These are phyloP conservation scores for Pygocentrus nattereri DNA, from an alignment of 2,797 vertebrate genomes.

Conservation along the genomic window DNA sequence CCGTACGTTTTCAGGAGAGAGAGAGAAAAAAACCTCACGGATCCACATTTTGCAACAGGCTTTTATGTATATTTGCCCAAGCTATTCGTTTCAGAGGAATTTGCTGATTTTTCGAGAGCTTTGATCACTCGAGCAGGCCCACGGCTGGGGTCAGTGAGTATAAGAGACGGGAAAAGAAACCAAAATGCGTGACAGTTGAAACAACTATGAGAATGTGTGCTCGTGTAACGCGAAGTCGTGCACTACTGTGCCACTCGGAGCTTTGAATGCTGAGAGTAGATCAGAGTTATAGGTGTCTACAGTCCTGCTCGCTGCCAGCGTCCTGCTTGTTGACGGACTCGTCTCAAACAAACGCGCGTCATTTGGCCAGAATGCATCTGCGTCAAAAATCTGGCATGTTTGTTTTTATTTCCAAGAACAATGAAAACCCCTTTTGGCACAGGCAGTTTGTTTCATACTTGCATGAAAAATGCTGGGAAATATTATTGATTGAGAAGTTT, in stretches of 20 bases:
- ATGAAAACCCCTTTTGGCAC: conserved; percentile 36
- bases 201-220: neutral
- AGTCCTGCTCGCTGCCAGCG: neutral
- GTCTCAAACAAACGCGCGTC: neutral
- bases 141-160: neutral
- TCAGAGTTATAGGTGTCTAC: neutral
- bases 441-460: conserved; percentile 32
- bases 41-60: neutral
- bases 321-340: neutral
- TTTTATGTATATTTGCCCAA: neutral
- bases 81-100: neutral
- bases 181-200: neutral
- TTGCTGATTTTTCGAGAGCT: neutral
- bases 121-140: neutral
- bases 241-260: neutral
- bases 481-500: conserved; percentile 35
- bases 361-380: neutral
- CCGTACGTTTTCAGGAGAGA: neutral
- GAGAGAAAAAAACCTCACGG: neutral
- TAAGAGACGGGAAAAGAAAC: neutral
- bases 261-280: neutral
- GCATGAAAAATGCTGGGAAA: conserved; percentile 35
- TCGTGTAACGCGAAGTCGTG: neutral
- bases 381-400: conserved; percentile 41
- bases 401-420: conserved; percentile 55